Percentiles rank a stretch among this genome's conserved stretches.
phyloP scores from a whole-genome alignment of 2,113 vertebrate species.

The Ameiurus melas region DNA sequence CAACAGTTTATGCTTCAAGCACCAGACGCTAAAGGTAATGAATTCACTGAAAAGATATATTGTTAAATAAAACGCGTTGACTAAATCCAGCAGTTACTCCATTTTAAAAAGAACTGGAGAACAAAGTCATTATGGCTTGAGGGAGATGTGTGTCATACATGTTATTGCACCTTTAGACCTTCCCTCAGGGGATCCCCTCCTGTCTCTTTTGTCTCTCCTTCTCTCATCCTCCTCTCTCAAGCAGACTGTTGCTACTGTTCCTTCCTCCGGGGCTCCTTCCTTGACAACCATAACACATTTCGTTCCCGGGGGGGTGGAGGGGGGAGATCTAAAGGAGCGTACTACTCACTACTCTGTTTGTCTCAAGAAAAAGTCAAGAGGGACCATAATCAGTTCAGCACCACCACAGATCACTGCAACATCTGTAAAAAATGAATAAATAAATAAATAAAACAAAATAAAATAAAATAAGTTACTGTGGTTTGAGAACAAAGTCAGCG shows the following conservation, averaged over 20 bases:
- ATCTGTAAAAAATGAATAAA: not conserved
- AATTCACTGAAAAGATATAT: not conserved
- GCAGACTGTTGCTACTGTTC: conserved; percentile 1
- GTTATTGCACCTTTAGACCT: conserved; percentile 11
- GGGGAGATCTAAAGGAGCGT: conserved; percentile 3
- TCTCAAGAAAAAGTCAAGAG: conserved; percentile 30
- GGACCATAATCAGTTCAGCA: not conserved
- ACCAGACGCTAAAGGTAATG: not conserved
- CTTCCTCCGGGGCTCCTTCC: conserved; percentile 34
- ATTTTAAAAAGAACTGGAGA: conserved; percentile 10
- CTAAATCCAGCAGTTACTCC: not conserved
- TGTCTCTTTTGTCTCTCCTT: conserved; percentile 21
- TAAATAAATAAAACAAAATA: no score
- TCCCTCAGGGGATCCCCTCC: conserved; percentile 7
- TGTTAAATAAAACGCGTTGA: not conserved
- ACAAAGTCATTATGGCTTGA: not conserved
- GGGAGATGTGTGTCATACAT: conserved; percentile 32
- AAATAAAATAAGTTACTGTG: not conserved
- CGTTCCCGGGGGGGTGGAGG: conserved; percentile 6
- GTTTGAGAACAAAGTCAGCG: not conserved
- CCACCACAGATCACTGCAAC: not conserved
- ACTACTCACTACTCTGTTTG: conserved; percentile 13
- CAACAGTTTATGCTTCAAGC: not conserved
- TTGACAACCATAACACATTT: conserved; percentile 45
- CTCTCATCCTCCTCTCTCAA: conserved; percentile 31